These are phyloP conservation scores for Drosophila barbarae DNA, from an alignment of 2,888 invertebrate species.

Conservation along the genomic window DNA sequence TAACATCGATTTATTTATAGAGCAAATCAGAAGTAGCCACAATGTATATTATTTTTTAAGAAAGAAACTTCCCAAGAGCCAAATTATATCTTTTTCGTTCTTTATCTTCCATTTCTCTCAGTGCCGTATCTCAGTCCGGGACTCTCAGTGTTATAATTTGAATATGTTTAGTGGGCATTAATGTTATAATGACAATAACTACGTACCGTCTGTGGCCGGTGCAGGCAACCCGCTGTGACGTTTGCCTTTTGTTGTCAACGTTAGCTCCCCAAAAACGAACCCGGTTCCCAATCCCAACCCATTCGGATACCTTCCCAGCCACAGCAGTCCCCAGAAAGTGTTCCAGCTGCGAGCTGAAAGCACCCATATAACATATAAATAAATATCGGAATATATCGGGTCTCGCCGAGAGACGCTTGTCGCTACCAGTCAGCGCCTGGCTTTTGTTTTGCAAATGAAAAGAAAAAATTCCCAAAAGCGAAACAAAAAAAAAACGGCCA, in stretches of 20 bases:
- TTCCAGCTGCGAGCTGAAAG: slow-evolving; percentile 50
- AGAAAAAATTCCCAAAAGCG: slow-evolving; percentile 27
- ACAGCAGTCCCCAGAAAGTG: slow-evolving; percentile 32
- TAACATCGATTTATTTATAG: too few species aligned
- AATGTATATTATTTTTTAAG: background rate
- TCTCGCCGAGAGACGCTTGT: slow-evolving; percentile 68
- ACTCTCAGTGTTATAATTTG: slow-evolving; percentile 71
- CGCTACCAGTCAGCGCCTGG: slow-evolving; percentile 71
- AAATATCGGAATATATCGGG: slow-evolving; percentile 67
- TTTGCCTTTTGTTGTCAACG: slow-evolving; percentile 74
- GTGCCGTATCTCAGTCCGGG: background rate
- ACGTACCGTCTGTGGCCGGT: slow-evolving; percentile 60
- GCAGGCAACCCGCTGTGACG: slow-evolving; percentile 71
- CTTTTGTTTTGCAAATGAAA: slow-evolving; percentile 58
- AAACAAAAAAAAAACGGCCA: slow-evolving; percentile 21
- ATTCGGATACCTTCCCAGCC: slow-evolving; percentile 13
- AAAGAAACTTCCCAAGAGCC: too few species aligned
- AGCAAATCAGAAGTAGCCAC: too few species aligned
- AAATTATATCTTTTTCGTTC: too few species aligned
- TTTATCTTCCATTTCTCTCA: background rate
- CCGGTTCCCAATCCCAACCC: slow-evolving; percentile 11
- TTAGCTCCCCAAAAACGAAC: slow-evolving; percentile 37
- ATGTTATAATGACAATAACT: slow-evolving; percentile 78
- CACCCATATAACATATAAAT: slow-evolving; percentile 55
- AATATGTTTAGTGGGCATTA: slow-evolving; percentile 77